Base-by-base conservation (phyloP, 1,140 invertebrate genomes). In the Ips nitidus region DNA sequence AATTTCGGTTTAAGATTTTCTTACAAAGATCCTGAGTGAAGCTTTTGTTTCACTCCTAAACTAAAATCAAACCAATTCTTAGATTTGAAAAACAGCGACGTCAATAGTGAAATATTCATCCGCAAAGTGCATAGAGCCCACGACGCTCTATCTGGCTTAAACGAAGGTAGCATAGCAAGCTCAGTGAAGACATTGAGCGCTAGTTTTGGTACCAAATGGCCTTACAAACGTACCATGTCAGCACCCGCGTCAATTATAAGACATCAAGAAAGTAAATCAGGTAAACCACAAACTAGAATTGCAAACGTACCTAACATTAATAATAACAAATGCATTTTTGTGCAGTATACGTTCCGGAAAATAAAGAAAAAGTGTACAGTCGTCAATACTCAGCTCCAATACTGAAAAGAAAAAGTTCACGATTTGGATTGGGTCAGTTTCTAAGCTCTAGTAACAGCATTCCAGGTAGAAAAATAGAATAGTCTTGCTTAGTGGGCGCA, bases 181-280 rank as follows among this genome's bases (percentile, higher is more conserved):
- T 85, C 84, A 0, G 83, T 90, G 56, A 91, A 94, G 79, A 96
- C 95, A 0, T 83, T 98, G 7, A 94, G 91, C 77, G 90, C 92
- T 6, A 95, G 94, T 79, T 90, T 98, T 77, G 93, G 93, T 57
- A 90, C 91, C 37, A 98, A 97, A 83, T 95, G 94, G 88, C 94
- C 96, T 6, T 98, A 98, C 79, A 95, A 98, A 81, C 84, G 97
- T 62, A 95, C 95, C 55, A 93, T 94, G 86, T 95, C 93, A 5
- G 92, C 94, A 6, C 93, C 93, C 0, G 90, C 92, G 38, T 91
- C 91, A 47, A 91, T 94, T 84, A 85, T 90, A 52, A 87, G 89
- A 3, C 86, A 88, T 39, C 90, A 92, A 75, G 91, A 93, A 68
- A 88, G 86, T 7, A 90, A 92, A 45, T 66, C 69, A 85, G 90